Percentiles rank a stretch among this genome's conserved stretches.
Evolutionary conservation across 2,113 vertebrate genomes (phyloP).

Genomic region (Lepus europaeus): DNA sequence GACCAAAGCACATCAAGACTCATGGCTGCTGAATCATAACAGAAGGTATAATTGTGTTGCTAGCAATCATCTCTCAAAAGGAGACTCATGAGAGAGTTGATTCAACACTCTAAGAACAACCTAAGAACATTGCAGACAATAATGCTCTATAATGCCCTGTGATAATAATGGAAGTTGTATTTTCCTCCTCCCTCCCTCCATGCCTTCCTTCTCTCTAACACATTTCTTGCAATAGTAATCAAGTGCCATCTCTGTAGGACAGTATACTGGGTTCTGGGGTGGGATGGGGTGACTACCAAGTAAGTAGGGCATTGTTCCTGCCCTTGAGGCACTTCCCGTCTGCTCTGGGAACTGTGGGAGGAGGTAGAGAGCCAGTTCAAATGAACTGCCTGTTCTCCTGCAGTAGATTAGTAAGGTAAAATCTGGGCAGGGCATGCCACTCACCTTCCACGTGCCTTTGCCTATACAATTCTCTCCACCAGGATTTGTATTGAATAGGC

Average conservation of each 20-base stretch:
- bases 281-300: neutral
- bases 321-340: neutral
- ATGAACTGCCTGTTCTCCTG: neutral
- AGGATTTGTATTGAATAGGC: neutral
- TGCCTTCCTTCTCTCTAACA: neutral
- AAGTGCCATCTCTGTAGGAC: neutral
- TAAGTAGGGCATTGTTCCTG: neutral
- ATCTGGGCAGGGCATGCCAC: neutral
- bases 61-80: neutral
- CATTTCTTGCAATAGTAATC: neutral
- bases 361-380: neutral
- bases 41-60: neutral
- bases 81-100: constrained; percentile 8
- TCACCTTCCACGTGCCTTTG: neutral
- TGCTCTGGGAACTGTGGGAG: neutral
- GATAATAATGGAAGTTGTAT: neutral
- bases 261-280: neutral
- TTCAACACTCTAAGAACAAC: neutral
- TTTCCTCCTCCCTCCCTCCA: neutral
- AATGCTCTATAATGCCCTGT: neutral
- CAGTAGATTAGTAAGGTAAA: neutral
- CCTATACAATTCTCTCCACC: neutral
- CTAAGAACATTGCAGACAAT: constrained; percentile 25
- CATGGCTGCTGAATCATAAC: neutral
- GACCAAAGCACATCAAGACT: neutral